These are phyloP conservation scores for Nestor notabilis DNA, from an alignment of 2,113 vertebrate genomes.

Conservation along the genomic window DNA sequence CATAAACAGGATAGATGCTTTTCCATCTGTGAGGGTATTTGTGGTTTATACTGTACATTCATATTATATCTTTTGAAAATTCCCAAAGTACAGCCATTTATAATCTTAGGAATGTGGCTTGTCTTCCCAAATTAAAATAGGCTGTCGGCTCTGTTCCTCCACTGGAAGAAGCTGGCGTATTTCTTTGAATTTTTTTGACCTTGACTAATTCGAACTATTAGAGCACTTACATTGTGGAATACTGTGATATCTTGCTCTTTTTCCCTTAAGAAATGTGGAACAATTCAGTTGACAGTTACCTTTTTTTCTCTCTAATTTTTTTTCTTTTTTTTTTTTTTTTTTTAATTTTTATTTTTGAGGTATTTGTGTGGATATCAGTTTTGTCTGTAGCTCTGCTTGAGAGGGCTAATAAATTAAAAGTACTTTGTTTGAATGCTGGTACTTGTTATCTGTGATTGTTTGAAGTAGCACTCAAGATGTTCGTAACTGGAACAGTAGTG, in stretches of 20 bases:
- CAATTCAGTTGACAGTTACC: not conserved
- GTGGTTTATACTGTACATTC: not conserved
- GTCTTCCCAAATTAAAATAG: not conserved
- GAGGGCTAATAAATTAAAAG: not conserved
- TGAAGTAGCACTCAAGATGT: not conserved
- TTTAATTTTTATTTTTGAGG: not conserved
- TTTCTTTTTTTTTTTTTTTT: not conserved
- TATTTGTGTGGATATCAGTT: not conserved
- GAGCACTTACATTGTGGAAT: not conserved
- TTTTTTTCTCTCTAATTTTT: not conserved
- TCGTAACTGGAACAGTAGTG: not conserved
- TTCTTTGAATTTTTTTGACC: not conserved
- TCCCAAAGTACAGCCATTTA: not conserved
- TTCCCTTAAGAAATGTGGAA: not conserved
- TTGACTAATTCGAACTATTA: not conserved
- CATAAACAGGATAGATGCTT: not conserved
- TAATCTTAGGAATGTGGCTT: not conserved
- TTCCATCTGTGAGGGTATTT: not conserved
- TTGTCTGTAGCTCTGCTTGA: not conserved
- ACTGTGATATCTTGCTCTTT: not conserved
- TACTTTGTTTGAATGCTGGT: not conserved
- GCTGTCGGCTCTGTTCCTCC: not conserved
- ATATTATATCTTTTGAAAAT: not conserved
- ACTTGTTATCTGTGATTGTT: not conserved
- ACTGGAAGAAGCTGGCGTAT: not conserved